Evolutionary conservation across 2,888 invertebrate genomes (phyloP).

Genomic region (Chouioia cunea): DNA sequence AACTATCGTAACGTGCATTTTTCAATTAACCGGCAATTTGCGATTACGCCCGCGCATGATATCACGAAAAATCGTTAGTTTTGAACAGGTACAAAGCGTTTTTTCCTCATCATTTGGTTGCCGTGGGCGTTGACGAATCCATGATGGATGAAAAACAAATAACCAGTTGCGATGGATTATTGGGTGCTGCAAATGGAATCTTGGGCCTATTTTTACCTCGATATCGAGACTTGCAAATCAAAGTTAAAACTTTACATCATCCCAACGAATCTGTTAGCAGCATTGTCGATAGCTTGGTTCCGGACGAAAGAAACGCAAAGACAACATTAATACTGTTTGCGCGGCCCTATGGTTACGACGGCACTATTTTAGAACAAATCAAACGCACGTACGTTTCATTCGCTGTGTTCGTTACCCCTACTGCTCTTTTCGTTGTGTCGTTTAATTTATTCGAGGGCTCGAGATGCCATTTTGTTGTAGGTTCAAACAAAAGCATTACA

Average conservation of each 20-base stretch:
- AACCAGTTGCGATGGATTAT: conserved; percentile 2
- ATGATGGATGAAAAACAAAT: conserved; percentile 20
- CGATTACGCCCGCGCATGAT: neutral
- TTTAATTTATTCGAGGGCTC: too few species aligned
- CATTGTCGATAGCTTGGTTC: neutral
- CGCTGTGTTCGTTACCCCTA: too few species aligned
- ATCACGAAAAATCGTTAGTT: conserved; percentile 1
- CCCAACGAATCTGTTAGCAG: neutral
- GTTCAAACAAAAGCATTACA: conserved; percentile 19
- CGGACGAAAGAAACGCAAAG: conserved; percentile 2
- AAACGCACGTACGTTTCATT: too few species aligned
- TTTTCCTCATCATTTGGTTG: conserved; percentile 16
- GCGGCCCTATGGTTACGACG: too few species aligned
- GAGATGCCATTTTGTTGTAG: neutral
- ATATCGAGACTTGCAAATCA: conserved; percentile 8
- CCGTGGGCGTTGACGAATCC: conserved; percentile 26
- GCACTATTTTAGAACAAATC: too few species aligned
- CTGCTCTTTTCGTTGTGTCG: too few species aligned
- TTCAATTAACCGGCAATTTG: neutral
- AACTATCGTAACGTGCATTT: neutral
- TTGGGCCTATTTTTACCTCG: conserved; percentile 14
- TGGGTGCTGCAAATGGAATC: conserved; percentile 22
- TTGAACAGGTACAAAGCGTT: conserved; percentile 16
- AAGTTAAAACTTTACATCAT: neutral
- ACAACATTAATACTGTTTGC: conserved; percentile 18